A percentile compares a stretch with the other conserved stretches of the same genome.
Conservation (phyloP, 2,113 vertebrate genomes). For the Orthonyx spaldingii region DNA sequence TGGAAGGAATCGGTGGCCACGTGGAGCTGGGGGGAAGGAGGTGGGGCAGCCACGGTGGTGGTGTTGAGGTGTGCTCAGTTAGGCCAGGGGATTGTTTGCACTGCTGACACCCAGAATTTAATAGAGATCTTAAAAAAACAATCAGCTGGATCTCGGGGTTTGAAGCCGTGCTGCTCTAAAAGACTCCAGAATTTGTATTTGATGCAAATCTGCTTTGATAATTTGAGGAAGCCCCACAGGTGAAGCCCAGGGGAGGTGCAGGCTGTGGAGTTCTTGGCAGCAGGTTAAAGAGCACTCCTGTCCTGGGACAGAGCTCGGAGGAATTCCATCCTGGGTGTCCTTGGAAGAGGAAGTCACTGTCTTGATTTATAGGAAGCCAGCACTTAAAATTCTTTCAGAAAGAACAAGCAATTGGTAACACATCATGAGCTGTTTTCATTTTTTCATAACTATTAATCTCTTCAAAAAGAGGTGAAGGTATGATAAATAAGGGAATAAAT, state of each 20-base stretch:
- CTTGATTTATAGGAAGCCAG: not conserved
- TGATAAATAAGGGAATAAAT: not conserved
- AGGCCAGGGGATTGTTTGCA: not conserved
- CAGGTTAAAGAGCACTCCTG: not conserved
- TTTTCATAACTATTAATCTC: not conserved
- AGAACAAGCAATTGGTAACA: not conserved
- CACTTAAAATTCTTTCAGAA: not conserved
- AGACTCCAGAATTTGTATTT: not conserved
- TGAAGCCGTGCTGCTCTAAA: not conserved
- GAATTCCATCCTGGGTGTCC: not conserved
- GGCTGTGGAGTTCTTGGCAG: not conserved
- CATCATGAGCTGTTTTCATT: not conserved
- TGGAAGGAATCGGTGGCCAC: not conserved
- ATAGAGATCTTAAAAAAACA: not conserved
- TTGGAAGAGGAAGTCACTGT: not conserved
- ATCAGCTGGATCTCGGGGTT: not conserved
- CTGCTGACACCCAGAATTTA: not conserved
- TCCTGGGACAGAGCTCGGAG: not conserved
- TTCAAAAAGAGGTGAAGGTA: not conserved
- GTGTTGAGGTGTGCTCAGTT: not conserved
- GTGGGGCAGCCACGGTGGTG: not conserved
- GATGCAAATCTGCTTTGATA: not conserved
- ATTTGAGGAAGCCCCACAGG: not conserved
- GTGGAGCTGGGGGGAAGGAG: conserved; percentile 11
- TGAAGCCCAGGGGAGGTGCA: not conserved